These are phyloP conservation scores for Griposia aprilina DNA, from an alignment of 2,888 invertebrate genomes.

Conservation along the genomic window DNA sequence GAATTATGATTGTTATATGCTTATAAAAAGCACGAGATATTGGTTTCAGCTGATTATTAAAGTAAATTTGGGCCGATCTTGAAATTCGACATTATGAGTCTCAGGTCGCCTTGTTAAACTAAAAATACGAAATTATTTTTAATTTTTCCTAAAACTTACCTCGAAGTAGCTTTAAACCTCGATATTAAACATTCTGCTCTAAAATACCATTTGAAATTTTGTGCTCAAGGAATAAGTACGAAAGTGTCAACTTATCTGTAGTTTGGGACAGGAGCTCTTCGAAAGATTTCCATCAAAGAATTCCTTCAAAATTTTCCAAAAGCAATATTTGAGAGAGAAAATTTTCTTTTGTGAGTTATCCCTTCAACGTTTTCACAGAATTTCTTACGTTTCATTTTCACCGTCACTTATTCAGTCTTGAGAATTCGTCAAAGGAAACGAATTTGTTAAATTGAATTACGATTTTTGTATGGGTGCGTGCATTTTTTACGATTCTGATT, in stretches of 20 bases:
- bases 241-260: conserved; percentile 58
- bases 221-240: conserved; percentile 26
- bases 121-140: conserved; percentile 9
- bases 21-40: too few relatives aligned
- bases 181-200: conserved; percentile 21
- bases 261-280: conserved; percentile 54
- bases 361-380: conserved; percentile 72
- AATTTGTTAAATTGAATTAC: conserved; percentile 71
- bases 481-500: conserved; percentile 41
- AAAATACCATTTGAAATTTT: conserved; percentile 40
- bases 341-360: conserved; percentile 74
- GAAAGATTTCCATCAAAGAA: conserved; percentile 71
- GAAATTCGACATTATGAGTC: too few relatives aligned
- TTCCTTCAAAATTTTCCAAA: conserved; percentile 70
- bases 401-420: conserved; percentile 69
- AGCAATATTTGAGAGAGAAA: conserved; percentile 75
- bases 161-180: conserved; percentile 12
- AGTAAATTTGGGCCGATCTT: too few relatives aligned
- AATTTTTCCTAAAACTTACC: background rate
- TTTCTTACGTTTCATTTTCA: conserved; percentile 73
- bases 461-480: conserved; percentile 49
- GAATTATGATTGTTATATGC: too few relatives aligned
- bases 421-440: conserved; percentile 63
- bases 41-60: too few relatives aligned
- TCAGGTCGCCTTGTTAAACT: background rate